phyloP scores from a whole-genome alignment of 2,888 invertebrate genomes.

The Perizoma flavofasciatum region DNA sequence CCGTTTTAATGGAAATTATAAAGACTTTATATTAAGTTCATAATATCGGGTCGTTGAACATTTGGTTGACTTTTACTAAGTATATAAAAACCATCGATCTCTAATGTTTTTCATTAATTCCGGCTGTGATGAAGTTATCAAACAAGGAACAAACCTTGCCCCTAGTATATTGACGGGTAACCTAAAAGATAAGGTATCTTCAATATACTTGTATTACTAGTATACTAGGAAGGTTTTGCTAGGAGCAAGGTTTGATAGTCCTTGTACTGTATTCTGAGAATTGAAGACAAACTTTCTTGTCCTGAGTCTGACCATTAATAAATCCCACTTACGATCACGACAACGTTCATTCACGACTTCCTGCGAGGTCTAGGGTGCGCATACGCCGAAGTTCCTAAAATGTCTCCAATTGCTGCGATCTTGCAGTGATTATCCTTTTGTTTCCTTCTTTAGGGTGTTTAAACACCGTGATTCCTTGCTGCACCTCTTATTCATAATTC shows the following conservation, averaged over 20 bases:
- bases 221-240: too few species aligned
- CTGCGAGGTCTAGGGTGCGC: constrained; percentile 71
- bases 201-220: too few species aligned
- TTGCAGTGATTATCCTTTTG: constrained; percentile 58
- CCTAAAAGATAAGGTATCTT: too few species aligned
- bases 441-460: constrained; percentile 70
- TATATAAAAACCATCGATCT: too few species aligned
- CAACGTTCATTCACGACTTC: constrained; percentile 50
- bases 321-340: constrained; percentile 43
- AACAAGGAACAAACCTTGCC: too few species aligned
- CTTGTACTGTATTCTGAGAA: too few species aligned
- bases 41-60: neutral
- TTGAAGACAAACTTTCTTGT: neutral
- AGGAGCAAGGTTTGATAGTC: too few species aligned
- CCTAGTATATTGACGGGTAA: too few species aligned
- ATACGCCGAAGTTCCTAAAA: constrained; percentile 61
- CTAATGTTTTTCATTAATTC: too few species aligned
- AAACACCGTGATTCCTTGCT: constrained; percentile 75
- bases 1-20: constrained; percentile 45
- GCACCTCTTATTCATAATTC: constrained; percentile 77
- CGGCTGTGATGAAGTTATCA: too few species aligned
- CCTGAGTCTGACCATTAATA: constrained; percentile 31
- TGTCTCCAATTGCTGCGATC: constrained; percentile 59
- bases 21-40: neutral
- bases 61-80: too few species aligned